Conservation (phyloP, 2,113 vertebrate genomes). For the Pangasianodon gigas region DNA sequence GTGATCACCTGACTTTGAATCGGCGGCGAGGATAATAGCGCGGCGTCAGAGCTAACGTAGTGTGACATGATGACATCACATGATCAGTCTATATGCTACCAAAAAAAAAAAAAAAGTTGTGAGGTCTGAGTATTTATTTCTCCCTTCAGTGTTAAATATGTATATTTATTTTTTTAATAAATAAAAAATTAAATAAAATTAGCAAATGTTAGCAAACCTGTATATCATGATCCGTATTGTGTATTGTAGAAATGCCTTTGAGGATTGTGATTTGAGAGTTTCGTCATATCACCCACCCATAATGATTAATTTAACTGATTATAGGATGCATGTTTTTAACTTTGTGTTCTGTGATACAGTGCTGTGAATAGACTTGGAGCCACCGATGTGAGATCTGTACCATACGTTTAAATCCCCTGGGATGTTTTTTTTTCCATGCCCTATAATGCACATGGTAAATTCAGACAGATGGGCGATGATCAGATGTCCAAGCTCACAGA, state of each 20-base stretch:
- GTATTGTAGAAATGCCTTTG: too few species aligned
- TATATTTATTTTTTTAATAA: too few species aligned
- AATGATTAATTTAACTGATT: background rate
- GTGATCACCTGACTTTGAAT: background rate
- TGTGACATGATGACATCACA: too few species aligned
- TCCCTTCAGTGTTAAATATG: background rate
- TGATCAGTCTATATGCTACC: background rate
- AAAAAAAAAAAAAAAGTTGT: background rate
- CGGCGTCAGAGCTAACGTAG: background rate
- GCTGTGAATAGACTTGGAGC: background rate
- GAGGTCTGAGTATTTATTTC: background rate
- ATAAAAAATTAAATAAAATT: background rate
- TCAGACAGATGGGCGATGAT: constrained; percentile 55
- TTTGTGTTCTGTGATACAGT: background rate
- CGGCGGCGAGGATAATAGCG: background rate
- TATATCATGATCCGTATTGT: background rate
- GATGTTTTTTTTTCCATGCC: background rate
- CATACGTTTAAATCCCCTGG: background rate
- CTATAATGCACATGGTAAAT: constrained; percentile 11
- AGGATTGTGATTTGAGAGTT: background rate
- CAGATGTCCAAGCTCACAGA: constrained; percentile 51
- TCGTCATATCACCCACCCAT: background rate
- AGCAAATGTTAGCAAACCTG: too few species aligned
- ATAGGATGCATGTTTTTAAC: background rate
- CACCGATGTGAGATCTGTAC: background rate